phyloP scores from a whole-genome alignment of 2,113 vertebrate species.

The Mastomys natalensis region DNA sequence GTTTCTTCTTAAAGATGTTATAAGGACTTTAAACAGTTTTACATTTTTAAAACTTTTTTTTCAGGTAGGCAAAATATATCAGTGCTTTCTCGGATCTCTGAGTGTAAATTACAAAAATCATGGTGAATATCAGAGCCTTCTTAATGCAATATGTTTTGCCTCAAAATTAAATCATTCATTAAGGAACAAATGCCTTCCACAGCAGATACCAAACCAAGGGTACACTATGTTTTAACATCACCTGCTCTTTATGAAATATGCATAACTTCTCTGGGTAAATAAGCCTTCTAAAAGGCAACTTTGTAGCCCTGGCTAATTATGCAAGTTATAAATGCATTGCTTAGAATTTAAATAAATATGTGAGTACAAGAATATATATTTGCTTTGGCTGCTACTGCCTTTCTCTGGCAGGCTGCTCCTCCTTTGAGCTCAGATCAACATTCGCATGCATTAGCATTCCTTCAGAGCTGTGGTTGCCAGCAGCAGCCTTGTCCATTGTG shows the following conservation, averaged over 20 bases:
- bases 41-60: background rate
- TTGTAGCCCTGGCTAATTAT: conserved; percentile 87
- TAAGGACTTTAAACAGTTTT: conserved; percentile 27
- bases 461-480: background rate
- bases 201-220: conserved; percentile 59
- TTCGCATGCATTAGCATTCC: background rate
- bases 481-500: background rate
- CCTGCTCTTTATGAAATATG: conserved; percentile 84
- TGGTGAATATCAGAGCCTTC: conserved; percentile 32
- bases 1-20: conserved; percentile 33
- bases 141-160: conserved; percentile 42
- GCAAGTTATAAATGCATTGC: conserved; percentile 81
- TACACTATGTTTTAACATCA: conserved; percentile 57
- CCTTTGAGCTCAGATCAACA: conserved; percentile 68
- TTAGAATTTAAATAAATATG: conserved; percentile 87
- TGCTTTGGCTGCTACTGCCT: conserved; percentile 85
- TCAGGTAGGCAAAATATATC: conserved; percentile 19
- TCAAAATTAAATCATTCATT: conserved; percentile 54
- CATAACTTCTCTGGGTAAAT: conserved; percentile 85
- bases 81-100: conserved; percentile 34
- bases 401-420: conserved; percentile 80
- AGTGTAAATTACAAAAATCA: conserved; percentile 58
- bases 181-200: conserved; percentile 62
- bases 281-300: conserved; percentile 85
- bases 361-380: conserved; percentile 86